phyloP scores from a whole-genome alignment of 1,140 invertebrate species.

The Drosophila ficusphila region DNA sequence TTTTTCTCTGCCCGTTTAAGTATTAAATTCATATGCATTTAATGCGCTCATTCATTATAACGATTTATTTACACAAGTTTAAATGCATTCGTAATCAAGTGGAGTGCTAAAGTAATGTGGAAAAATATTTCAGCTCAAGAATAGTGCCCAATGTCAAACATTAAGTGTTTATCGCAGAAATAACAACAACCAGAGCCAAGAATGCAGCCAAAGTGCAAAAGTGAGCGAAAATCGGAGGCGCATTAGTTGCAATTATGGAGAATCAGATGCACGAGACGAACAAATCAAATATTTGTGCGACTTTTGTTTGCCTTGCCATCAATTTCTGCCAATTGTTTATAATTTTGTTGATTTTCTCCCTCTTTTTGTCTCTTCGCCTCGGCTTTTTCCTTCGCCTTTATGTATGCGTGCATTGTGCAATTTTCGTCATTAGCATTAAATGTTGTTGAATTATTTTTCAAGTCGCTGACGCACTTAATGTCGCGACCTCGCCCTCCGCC shows the following conservation, averaged over 20 bases:
- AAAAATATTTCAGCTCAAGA: constrained; percentile 23
- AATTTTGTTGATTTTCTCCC: constrained; percentile 54
- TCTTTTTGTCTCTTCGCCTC: constrained; percentile 15
- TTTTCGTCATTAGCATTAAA: constrained; percentile 82
- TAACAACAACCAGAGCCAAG: constrained; percentile 51
- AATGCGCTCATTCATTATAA: constrained; percentile 40
- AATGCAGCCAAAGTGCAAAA: constrained; percentile 43
- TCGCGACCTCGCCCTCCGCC: constrained; percentile 47
- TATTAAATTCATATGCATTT: constrained; percentile 63
- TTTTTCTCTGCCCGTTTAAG: not conserved
- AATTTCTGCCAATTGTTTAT: constrained; percentile 79
- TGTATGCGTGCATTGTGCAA: constrained; percentile 79
- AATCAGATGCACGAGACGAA: constrained; percentile 66
- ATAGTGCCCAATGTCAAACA: constrained; percentile 43
- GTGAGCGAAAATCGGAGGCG: constrained; percentile 51
- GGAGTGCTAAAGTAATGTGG: constrained; percentile 47
- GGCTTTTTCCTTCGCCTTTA: constrained; percentile 7
- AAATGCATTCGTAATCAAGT: constrained; percentile 26
- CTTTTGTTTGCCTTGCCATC: constrained; percentile 79
- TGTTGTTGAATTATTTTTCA: constrained; percentile 80
- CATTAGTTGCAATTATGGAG: constrained; percentile 76
- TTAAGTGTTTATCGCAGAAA: constrained; percentile 46
- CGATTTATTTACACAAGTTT: constrained; percentile 52
- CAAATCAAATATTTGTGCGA: constrained; percentile 72
- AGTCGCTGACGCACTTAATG: constrained; percentile 81